phyloP scores from a whole-genome alignment of 2,113 vertebrate species.

The Leptocoma aspasia region DNA sequence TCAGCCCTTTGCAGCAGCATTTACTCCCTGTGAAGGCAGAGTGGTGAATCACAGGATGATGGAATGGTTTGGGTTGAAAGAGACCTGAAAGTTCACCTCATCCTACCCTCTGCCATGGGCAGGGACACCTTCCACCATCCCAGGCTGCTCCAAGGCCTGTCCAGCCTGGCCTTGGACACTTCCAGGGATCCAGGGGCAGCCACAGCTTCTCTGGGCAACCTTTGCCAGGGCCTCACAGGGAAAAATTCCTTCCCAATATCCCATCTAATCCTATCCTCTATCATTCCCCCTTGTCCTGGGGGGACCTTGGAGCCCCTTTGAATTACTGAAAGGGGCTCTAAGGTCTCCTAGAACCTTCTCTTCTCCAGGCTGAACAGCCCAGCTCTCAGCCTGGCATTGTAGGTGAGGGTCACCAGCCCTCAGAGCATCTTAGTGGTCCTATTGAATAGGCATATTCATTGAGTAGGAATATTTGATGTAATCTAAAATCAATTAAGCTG shows the following conservation, averaged over 20 bases:
- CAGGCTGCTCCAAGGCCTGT: fast-evolving
- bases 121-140: neutral
- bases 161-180: neutral
- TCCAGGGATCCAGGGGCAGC: neutral
- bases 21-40: neutral
- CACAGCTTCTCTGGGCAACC: neutral
- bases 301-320: neutral
- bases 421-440: neutral
- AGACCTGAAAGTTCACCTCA: neutral
- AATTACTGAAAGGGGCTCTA: neutral
- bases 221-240: neutral
- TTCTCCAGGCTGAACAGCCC: neutral
- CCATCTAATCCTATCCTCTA: neutral
- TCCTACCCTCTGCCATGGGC: neutral
- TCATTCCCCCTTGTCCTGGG: neutral
- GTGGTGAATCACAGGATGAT: neutral
- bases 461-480: neutral
- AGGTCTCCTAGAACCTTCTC: neutral
- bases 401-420: neutral
- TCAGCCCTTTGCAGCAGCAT: neutral
- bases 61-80: neutral
- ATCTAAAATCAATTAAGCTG: neutral
- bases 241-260: neutral
- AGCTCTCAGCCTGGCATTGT: neutral
- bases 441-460: neutral